These are phyloP conservation scores for Nemoura dubitans DNA, from an alignment of 2,888 invertebrate genomes.

Conservation along the genomic window DNA sequence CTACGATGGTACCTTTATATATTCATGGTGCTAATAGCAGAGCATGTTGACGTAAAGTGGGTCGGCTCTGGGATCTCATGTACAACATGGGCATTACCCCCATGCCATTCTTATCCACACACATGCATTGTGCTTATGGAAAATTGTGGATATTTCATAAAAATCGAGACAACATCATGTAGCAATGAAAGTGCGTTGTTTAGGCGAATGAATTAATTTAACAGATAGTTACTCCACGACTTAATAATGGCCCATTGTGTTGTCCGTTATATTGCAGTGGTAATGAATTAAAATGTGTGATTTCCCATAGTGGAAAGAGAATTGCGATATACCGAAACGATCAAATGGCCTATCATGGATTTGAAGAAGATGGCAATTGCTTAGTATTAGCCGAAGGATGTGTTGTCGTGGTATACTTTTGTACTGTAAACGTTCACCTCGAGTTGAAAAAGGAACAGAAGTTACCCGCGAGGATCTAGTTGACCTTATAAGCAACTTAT, in stretches of 20 bases:
- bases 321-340: not conserved
- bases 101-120: not conserved
- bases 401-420: not conserved
- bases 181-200: slow-evolving; percentile 12
- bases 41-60: not conserved
- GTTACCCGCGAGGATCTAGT: not conserved
- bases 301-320: not conserved
- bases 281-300: slow-evolving; percentile 3
- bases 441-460: not conserved
- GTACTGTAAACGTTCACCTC: not conserved
- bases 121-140: not conserved
- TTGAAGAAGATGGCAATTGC: not conserved
- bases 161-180: slow-evolving; percentile 7
- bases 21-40: not conserved
- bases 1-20: not conserved
- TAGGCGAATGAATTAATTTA: not conserved
- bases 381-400: not conserved
- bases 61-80: not conserved
- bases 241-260: not conserved
- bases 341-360: not conserved
- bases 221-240: not conserved
- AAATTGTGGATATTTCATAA: slow-evolving; percentile 12
- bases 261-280: slow-evolving; percentile 4
- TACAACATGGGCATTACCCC: not conserved
- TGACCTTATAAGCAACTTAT: slow-evolving; percentile 4